Evolutionary conservation across 35 echinoderm and acorn worm genomes (phyloP).

Genomic region (Apostichopus californicus): DNA sequence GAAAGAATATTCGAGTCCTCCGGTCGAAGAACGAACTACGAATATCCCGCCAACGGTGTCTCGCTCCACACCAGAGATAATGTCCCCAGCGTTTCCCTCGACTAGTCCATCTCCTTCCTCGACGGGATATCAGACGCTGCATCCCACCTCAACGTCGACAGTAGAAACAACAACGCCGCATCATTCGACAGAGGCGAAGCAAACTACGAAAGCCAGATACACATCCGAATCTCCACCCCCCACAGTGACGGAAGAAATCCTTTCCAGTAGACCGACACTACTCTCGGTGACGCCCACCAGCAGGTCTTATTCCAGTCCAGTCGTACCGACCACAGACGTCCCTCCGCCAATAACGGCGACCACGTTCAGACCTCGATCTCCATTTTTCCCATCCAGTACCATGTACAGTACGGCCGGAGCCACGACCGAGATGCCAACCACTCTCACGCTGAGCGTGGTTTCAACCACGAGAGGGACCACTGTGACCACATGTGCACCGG

Average conservation of each 20-base stretch:
- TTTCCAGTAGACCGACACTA: conserved; percentile 23
- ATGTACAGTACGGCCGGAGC: not conserved
- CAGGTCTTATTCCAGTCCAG: conserved; percentile 9
- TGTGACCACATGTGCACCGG: conserved; percentile 43
- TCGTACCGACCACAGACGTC: not conserved
- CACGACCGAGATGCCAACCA: not conserved
- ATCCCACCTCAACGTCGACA: not conserved
- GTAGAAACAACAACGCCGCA: not conserved
- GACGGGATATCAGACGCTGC: not conserved
- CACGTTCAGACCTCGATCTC: not conserved
- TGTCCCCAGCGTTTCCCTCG: conserved; percentile 47
- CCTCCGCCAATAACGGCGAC: conserved; percentile 23
- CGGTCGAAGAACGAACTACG: not conserved
- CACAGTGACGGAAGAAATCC: not conserved
- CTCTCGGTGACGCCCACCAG: conserved; percentile 23
- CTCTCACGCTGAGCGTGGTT: conserved; percentile 27
- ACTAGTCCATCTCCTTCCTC: not conserved
- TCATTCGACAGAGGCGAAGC: not conserved
- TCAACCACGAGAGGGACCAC: conserved; percentile 28
- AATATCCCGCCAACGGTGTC: not conserved
- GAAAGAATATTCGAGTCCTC: not conserved
- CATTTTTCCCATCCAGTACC: not conserved
- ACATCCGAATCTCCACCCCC: conserved; percentile 22
- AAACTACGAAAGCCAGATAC: conserved; percentile 1
- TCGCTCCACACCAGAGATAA: not conserved